phyloP scores from a whole-genome alignment of 2,113 vertebrate species.

The Proteles cristata region DNA sequence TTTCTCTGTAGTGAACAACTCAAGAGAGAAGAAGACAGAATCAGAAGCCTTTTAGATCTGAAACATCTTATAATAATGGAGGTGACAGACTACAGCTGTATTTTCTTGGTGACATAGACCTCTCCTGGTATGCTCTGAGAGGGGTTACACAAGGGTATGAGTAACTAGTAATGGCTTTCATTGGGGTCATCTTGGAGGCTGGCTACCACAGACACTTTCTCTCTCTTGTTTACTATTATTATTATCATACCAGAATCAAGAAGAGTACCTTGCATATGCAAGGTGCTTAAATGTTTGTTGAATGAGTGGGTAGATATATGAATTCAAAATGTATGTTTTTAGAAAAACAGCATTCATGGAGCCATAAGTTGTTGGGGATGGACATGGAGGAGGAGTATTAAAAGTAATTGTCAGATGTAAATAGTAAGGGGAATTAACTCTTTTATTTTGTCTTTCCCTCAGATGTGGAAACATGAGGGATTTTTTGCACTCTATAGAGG shows the following conservation, averaged over 20 bases:
- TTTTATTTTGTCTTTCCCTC: slow-evolving; percentile 70
- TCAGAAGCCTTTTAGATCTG: not conserved
- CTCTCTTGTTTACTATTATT: not conserved
- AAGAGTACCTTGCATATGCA: slow-evolving; percentile 5
- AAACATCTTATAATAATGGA: not conserved
- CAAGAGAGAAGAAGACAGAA: slow-evolving; percentile 18
- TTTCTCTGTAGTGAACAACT: slow-evolving; percentile 42
- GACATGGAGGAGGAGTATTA: not conserved
- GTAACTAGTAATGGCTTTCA: not conserved
- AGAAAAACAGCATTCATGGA: slow-evolving; percentile 36
- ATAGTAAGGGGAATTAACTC: slow-evolving; percentile 44
- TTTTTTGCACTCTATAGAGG: slow-evolving; percentile 99
- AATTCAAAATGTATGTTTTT: slow-evolving; percentile 41
- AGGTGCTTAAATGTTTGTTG: slow-evolving; percentile 52
- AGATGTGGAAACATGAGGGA: slow-evolving; percentile 97
- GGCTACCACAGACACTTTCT: not conserved
- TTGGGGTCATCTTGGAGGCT: not conserved
- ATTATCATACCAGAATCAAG: not conserved
- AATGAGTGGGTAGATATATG: not conserved
- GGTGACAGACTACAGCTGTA: not conserved
- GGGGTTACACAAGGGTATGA: not conserved
- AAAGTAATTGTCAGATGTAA: slow-evolving; percentile 43
- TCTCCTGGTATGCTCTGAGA: not conserved
- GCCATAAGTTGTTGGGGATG: not conserved
- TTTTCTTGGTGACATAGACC: slow-evolving; percentile 12